Evolutionary conservation across 92 coral and sea anemone genomes (phyloP).

Genomic region (Epizoanthus illoricatus): DNA sequence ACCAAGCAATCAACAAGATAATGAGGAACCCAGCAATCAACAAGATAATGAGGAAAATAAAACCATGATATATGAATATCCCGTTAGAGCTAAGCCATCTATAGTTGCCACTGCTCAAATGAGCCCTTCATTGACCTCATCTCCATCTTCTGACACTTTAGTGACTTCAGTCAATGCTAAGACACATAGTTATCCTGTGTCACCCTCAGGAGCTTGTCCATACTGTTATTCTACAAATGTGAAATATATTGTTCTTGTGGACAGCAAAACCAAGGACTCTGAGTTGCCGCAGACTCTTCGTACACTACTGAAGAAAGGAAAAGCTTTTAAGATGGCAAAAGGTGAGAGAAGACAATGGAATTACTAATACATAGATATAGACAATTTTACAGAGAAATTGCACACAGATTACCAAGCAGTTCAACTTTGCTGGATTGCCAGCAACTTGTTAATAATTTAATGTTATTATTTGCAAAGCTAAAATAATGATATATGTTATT

Average conservation of each 20-base stretch:
- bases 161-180: conserved; percentile 16
- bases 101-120: conserved; percentile 8
- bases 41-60: conserved; percentile 16
- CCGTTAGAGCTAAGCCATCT: conserved; percentile 2
- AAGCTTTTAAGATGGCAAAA: conserved; percentile 99
- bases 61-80: conserved; percentile 24
- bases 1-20: neutral
- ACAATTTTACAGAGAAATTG: no score
- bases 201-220: conserved; percentile 87
- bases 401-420: no score
- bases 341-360: conserved; percentile 56
- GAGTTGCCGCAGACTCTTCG: conserved; percentile 84
- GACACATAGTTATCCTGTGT: conserved; percentile 66
- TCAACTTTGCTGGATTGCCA: no score
- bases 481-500: no score
- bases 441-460: no score
- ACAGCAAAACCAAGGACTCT: conserved; percentile 66
- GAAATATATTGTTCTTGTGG: conserved; percentile 81
- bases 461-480: no score
- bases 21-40: neutral
- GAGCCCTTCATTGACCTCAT: conserved; percentile 12
- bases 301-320: conserved; percentile 63
- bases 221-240: conserved; percentile 81
- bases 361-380: no score
- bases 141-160: conserved; percentile 29